Evolutionary conservation across 2,797 vertebrate species (phyloP), one percentile per base, ranked within the genome.

Genomic region (Acanthurus lineatus): DNA sequence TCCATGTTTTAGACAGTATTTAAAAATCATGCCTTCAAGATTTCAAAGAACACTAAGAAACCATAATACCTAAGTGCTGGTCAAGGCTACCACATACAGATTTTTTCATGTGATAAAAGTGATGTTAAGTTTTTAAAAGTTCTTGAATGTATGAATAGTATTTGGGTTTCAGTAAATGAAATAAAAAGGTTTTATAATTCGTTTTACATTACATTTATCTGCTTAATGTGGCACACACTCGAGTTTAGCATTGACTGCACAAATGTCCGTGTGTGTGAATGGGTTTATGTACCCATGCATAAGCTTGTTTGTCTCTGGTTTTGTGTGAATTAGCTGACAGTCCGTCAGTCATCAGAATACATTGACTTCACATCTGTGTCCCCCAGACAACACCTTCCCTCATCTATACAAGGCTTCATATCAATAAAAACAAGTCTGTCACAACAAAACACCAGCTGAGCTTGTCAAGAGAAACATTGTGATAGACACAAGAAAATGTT

Each of bases 261-360:
- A 20, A 4, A 11, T 42, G 38, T 61, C 11, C 38, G 11, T 59
- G 8, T 56, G 5, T 56, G 6, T 44, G 15, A 0, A 25, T 53
- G n/a, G 16, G 35, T 54, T 48, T n/a, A 66, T 57, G 19, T 28
- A 19, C 9, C 15, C 1, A 5, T 49, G 19, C 20, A 42, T 35
- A 35, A 40, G n/a, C 16, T 52, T 67, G 56, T 63, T 63, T 51
- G 25, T 47, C 53, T 51, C 20, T 25, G 19, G 4, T 4, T 56
- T 69, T 65, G 19, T 69, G 28, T 38, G 47, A 53, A 53, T 53
- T 22, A 53, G 59, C 19, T 3, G 42, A 73, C 25, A 51, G 28
- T 68, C 52, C 22, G 16, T 68, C 54, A 35, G 3, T 74, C 32
- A 40, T 63, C 38, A 12, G 0, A 47, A 56, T 20, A 44, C 19